These are phyloP conservation scores for Cylindroiulus punctatus DNA, from an alignment of 2,888 invertebrate species.

Conservation along the genomic window DNA sequence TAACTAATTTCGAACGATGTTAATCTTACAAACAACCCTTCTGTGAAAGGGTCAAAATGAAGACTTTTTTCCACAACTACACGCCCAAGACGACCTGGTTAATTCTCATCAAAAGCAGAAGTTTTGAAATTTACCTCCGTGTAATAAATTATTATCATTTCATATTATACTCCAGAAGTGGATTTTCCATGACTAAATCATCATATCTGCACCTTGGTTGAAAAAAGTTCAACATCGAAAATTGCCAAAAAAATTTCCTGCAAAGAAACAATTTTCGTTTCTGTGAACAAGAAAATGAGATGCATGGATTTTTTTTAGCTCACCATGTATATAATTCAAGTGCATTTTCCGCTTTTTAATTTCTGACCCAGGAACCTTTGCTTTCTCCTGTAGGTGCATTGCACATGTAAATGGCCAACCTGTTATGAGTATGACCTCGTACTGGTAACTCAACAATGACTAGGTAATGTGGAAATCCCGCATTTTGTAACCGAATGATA, in stretches of 20 bases:
- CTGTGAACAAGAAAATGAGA: too few relatives aligned
- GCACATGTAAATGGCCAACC: neutral
- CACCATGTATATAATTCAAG: too few relatives aligned
- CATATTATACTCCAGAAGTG: neutral
- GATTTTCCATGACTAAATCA: neutral
- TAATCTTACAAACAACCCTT: slow-evolving; percentile 7
- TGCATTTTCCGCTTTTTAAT: neutral
- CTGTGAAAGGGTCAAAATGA: neutral
- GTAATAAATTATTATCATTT: neutral
- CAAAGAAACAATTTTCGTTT: too few relatives aligned
- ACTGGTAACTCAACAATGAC: neutral
- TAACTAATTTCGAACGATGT: slow-evolving; percentile 10
- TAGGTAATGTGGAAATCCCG: neutral
- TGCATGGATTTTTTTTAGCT: too few relatives aligned
- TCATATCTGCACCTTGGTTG: too few relatives aligned
- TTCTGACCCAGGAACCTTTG: too few relatives aligned
- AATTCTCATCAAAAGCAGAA: too few relatives aligned
- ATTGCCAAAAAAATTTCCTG: too few relatives aligned
- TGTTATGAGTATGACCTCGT: neutral
- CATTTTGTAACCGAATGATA: neutral
- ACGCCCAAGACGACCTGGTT: neutral
- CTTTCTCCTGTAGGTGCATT: too few relatives aligned
- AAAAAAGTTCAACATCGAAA: too few relatives aligned
- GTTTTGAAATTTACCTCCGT: too few relatives aligned
- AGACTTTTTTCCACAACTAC: neutral